Evolutionary conservation across 2,113 vertebrate species (phyloP).

Genomic region (Hylia prasina): DNA sequence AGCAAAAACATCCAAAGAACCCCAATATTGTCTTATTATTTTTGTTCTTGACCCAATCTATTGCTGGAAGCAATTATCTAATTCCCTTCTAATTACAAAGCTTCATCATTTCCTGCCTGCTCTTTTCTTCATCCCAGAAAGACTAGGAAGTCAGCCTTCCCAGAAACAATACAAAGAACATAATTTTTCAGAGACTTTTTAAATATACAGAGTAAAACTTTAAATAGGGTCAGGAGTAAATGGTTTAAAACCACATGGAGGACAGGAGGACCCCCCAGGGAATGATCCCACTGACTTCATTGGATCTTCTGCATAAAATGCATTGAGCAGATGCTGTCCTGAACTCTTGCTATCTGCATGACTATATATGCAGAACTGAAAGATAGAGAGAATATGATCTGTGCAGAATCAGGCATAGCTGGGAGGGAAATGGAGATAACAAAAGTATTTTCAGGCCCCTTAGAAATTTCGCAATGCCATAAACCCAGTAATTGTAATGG

Average conservation of each 20-base stretch:
- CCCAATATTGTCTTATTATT: not conserved
- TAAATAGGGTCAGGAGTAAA: not conserved
- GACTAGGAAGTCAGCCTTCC: not conserved
- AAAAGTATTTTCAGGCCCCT: constrained; percentile 26
- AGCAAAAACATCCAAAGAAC: not conserved
- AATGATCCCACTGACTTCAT: not conserved
- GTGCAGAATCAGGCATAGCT: constrained; percentile 1
- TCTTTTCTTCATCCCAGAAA: not conserved
- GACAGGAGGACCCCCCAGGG: not conserved
- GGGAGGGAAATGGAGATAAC: constrained; percentile 46
- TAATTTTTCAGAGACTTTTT: not conserved
- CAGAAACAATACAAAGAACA: not conserved
- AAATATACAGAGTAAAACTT: not conserved
- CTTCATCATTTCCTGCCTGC: not conserved
- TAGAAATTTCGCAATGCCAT: constrained; percentile 49
- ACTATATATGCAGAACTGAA: not conserved
- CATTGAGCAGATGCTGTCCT: not conserved
- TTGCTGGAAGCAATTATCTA: not conserved
- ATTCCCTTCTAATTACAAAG: not conserved
- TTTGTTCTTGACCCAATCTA: not conserved
- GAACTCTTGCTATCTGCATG: not conserved
- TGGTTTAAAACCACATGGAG: not conserved
- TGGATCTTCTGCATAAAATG: not conserved
- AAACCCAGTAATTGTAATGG: constrained; percentile 41
- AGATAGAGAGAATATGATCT: not conserved